Conservation (phyloP, 1,140 invertebrate species). For the Drosophila nigromelanica region DNA sequence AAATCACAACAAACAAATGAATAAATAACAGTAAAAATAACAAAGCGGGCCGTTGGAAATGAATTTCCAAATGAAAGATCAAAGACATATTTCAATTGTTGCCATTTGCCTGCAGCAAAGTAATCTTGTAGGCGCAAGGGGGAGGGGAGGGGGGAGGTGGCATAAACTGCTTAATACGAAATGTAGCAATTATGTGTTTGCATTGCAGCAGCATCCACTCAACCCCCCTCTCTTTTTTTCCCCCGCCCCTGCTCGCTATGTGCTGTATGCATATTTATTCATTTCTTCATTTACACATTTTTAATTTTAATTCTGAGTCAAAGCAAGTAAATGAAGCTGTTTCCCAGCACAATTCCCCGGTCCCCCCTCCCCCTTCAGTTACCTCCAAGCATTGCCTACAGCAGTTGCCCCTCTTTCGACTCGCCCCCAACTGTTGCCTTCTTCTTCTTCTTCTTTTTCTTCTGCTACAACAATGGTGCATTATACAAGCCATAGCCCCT, state of each 20-base stretch:
- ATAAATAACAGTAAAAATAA: conserved; percentile 23
- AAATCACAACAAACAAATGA: conserved; percentile 32
- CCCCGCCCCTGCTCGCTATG: neutral
- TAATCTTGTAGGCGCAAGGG: conserved; percentile 11
- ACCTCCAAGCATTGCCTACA: too few relatives aligned
- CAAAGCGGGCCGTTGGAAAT: conserved; percentile 58
- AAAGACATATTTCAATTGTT: conserved; percentile 77
- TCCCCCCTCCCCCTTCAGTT: too few relatives aligned
- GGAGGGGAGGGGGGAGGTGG: conserved; percentile 1
- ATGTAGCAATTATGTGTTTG: conserved; percentile 74
- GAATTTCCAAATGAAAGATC: conserved; percentile 79
- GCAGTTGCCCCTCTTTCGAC: neutral
- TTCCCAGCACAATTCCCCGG: conserved; percentile 3
- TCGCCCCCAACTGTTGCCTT: conserved; percentile 34
- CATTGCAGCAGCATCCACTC: conserved; percentile 6
- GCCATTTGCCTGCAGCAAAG: conserved; percentile 70
- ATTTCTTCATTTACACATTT: conserved; percentile 79
- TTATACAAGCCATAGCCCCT: conserved; percentile 9
- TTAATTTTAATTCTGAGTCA: conserved; percentile 73
- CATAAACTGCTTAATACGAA: conserved; percentile 70
- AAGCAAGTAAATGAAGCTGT: conserved; percentile 47
- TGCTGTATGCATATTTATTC: conserved; percentile 69
- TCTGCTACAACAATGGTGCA: conserved; percentile 57
- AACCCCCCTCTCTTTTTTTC: neutral
- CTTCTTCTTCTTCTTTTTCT: conserved; percentile 49